Percentiles rank a stretch among this genome's conserved stretches.
Evolutionary conservation across 2,113 vertebrate species (phyloP).

Genomic region (Gopherus evgoodei): DNA sequence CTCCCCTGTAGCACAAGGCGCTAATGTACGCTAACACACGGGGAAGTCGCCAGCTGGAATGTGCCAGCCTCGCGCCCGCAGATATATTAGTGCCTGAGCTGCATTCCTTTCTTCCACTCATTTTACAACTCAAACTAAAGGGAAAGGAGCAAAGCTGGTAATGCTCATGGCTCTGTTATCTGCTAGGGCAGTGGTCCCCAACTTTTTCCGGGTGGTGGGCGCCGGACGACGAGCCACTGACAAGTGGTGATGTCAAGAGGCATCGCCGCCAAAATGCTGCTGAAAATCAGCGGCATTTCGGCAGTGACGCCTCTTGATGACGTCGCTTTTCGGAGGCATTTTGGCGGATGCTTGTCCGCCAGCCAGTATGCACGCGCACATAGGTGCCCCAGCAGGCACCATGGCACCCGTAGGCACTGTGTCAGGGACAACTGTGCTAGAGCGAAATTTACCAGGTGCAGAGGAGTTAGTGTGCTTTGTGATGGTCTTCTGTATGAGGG

Average conservation of each 20-base stretch:
- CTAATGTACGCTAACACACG: rapidly evolving
- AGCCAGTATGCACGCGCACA: no score
- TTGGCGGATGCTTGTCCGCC: no score
- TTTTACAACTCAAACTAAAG: not conserved
- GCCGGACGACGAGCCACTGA: no score
- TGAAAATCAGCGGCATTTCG: no score
- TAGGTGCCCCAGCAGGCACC: no score
- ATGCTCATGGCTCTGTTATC: not conserved
- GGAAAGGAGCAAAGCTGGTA: not conserved
- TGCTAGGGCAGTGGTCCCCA: not conserved
- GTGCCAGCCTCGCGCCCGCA: rapidly evolving
- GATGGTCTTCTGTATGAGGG: not conserved
- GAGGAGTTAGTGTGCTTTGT: not conserved
- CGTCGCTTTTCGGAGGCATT: no score
- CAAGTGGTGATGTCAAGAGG: no score
- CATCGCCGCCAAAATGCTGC: no score
- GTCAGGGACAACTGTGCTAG: no score
- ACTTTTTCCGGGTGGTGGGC: no score
- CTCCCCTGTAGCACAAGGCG: not conserved
- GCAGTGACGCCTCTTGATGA: no score
- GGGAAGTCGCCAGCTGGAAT: not conserved
- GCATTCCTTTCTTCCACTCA: not conserved
- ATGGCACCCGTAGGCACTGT: no score
- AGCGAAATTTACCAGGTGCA: not conserved
- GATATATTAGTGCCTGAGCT: rapidly evolving